phyloP scores from a whole-genome alignment of 2,888 invertebrate genomes.

The Latheticus oryzae region DNA sequence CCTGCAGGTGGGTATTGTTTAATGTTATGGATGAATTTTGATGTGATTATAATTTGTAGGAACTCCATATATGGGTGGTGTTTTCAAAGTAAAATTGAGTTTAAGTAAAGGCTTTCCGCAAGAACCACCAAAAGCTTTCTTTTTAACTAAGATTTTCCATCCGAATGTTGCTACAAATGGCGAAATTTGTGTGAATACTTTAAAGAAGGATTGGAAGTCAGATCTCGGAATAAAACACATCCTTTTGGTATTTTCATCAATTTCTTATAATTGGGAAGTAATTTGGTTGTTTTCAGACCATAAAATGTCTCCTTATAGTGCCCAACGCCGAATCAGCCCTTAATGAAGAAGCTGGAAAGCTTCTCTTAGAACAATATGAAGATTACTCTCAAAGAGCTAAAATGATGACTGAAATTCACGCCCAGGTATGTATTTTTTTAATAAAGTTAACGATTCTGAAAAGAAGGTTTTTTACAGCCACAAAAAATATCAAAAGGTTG shows the following conservation, averaged over 20 bases:
- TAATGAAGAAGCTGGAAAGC: constrained; percentile 96
- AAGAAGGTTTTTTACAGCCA: constrained; percentile 62
- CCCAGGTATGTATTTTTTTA: constrained; percentile 68
- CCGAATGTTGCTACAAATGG: constrained; percentile 95
- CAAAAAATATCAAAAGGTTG: constrained; percentile 68
- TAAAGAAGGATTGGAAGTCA: constrained; percentile 96
- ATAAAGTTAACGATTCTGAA: constrained; percentile 6
- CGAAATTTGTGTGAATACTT: constrained; percentile 96
- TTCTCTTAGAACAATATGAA: constrained; percentile 92
- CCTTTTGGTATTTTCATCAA: constrained; percentile 74
- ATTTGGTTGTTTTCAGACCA: constrained; percentile 76
- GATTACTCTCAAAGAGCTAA: constrained; percentile 90
- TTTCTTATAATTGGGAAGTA: constrained; percentile 18
- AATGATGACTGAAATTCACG: constrained; percentile 94
- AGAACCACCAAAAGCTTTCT: constrained; percentile 92
- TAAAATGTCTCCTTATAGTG: constrained; percentile 95
- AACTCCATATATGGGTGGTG: constrained; percentile 91
- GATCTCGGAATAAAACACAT: constrained; percentile 96
- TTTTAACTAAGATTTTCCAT: constrained; percentile 96
- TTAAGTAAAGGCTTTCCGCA: constrained; percentile 93
- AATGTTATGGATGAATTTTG: not conserved
- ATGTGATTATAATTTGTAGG: no score
- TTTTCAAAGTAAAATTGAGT: constrained; percentile 89
- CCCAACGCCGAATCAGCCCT: constrained; percentile 97
- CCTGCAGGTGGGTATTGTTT: constrained; percentile 68